phyloP scores from a whole-genome alignment of 2,113 vertebrate species.

The Piaya cayana region DNA sequence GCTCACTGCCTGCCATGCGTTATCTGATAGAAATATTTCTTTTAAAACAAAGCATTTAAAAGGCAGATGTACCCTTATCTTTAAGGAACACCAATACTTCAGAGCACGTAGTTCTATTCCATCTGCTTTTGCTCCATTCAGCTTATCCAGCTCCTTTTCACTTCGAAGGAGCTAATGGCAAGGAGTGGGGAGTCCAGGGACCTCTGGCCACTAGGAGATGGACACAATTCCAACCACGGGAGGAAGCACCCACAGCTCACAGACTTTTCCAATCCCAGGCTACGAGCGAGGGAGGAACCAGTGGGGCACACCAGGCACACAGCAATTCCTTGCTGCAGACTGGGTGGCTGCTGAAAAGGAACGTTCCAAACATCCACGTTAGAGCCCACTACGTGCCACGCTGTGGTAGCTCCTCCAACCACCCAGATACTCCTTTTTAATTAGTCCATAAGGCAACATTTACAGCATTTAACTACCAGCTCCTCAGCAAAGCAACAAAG shows the following conservation, averaged over 20 bases:
- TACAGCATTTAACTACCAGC: not conserved
- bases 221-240: not conserved
- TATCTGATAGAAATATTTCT: not conserved
- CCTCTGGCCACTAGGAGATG: not conserved
- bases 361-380: not conserved
- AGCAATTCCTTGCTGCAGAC: not conserved
- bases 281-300: not conserved
- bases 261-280: not conserved
- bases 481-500: not conserved
- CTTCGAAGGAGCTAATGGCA: not conserved
- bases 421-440: not conserved
- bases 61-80: not conserved
- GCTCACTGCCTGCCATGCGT: not conserved
- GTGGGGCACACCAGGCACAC: not conserved
- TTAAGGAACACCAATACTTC: not conserved
- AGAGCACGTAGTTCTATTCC: not conserved
- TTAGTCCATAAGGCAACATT: not conserved
- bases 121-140: not conserved
- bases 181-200: not conserved
- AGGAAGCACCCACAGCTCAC: accelerated
- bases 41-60: not conserved
- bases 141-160: not conserved
- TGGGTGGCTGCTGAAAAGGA: not conserved
- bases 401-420: not conserved
- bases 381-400: too few relatives aligned